These are phyloP conservation scores for Oconnorella tubifera DNA, from an alignment of 2,888 invertebrate genomes.

Conservation along the genomic window DNA sequence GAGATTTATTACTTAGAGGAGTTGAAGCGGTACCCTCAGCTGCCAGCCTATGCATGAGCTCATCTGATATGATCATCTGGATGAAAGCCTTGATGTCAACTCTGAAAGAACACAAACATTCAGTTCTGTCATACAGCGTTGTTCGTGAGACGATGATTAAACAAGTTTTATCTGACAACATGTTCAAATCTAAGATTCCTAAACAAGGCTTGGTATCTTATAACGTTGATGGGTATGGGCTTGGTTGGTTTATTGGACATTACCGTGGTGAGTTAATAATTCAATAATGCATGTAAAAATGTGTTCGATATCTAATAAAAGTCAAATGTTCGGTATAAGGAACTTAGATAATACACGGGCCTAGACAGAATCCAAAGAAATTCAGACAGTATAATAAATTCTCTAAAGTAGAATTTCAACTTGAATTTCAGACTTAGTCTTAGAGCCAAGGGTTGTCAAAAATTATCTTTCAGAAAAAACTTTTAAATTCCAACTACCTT, in stretches of 20 bases:
- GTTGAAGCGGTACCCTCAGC: slow-evolving; percentile 7
- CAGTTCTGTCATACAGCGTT: not conserved
- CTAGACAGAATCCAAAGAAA: too few relatives aligned
- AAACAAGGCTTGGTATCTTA: not conserved
- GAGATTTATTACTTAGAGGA: slow-evolving; percentile 5
- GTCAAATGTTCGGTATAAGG: too few relatives aligned
- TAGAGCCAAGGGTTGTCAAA: too few relatives aligned
- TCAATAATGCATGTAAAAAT: too few relatives aligned
- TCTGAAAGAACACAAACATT: not conserved
- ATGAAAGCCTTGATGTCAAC: slow-evolving; percentile 9
- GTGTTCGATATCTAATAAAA: not conserved
- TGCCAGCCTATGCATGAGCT: not conserved
- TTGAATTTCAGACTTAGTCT: too few relatives aligned
- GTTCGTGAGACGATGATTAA: not conserved
- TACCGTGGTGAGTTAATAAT: slow-evolving; percentile 11
- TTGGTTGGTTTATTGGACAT: slow-evolving; percentile 15
- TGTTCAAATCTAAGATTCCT: slow-evolving; percentile 6
- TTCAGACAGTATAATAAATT: too few relatives aligned
- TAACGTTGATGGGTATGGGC: slow-evolving; percentile 7
- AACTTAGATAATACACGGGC: too few relatives aligned
- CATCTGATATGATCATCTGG: slow-evolving; percentile 12
- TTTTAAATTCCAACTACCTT: too few relatives aligned
- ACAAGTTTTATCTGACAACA: slow-evolving; percentile 1
- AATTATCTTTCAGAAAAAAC: too few relatives aligned
- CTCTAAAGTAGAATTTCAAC: too few relatives aligned